Evolutionary conservation across 2,113 vertebrate genomes (phyloP).

Genomic region (Aspiorhynchus laticeps): DNA sequence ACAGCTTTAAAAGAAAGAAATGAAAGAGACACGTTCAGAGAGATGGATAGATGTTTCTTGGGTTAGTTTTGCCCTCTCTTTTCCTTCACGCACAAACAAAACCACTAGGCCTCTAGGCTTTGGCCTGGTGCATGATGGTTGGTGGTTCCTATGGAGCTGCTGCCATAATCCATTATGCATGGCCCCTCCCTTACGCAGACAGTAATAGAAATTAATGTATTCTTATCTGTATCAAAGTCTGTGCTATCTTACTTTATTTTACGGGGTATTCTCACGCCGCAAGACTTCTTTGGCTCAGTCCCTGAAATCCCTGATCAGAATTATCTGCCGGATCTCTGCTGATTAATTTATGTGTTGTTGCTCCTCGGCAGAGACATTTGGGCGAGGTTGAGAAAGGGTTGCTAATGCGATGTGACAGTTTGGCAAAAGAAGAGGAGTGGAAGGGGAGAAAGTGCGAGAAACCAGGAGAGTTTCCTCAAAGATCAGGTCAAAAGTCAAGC

Average conservation of each 20-base stretch:
- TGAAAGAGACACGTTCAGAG: neutral
- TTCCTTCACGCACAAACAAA: neutral
- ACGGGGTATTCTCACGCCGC: conserved; percentile 20
- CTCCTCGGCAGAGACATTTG: conserved; percentile 24
- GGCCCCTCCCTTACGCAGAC: conserved; percentile 10
- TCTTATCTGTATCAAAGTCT: conserved; percentile 15
- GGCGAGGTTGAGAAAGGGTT: conserved; percentile 26
- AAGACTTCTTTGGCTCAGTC: conserved; percentile 9
- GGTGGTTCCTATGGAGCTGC: neutral
- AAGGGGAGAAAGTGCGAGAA: neutral
- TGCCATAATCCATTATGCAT: conserved; percentile 11
- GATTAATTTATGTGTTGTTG: conserved; percentile 54
- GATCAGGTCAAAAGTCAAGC: conserved; percentile 22
- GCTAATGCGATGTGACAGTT: conserved; percentile 43
- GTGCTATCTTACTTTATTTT: conserved; percentile 28
- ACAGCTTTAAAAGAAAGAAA: neutral
- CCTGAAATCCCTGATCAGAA: conserved; percentile 28
- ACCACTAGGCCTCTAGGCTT: neutral
- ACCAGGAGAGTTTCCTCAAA: conserved; percentile 7
- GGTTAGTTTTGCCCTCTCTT: neutral
- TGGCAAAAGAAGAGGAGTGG: neutral
- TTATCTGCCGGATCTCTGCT: conserved; percentile 37
- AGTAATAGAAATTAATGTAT: conserved; percentile 13
- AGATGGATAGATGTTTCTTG: neutral
- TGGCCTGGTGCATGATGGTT: neutral